Evolutionary conservation across 2,888 invertebrate species (phyloP), one percentile per base, ranked within the genome.

Genomic region (Omphaloscelis lunosa): DNA sequence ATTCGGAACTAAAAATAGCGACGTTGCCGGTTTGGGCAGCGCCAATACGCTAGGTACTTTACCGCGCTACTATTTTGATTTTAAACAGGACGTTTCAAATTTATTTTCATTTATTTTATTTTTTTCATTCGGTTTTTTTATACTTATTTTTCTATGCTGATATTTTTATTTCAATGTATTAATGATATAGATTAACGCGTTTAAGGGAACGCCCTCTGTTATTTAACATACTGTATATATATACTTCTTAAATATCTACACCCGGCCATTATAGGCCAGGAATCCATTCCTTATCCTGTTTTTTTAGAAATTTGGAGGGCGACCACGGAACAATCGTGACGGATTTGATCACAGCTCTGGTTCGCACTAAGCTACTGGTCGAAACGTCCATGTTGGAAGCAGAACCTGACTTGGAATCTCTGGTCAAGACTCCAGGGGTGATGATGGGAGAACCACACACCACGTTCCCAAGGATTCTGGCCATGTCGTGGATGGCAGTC

Each of bases 361-460:
- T 95, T 15, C 91, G 91, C 0, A 77, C 92, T 3, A 95, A 95
- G 72, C 79, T 96, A 51, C 89, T 96, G 7, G 91, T 95, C 15
- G 95, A 96, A 74, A 94, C 94, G 0, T 91, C 94, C 0, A 89
- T 92, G 85, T 74, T 95, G 66, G 96, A 96, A 23, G 89, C 91
- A 3, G 96, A 95, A 77, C 95, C 96, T 0, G 93, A 95, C 62
- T 81, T 96, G 41, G 95, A 95, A 0, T 88, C 95, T 0, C 81
- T 96, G 78, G 92, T 95, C 77, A 93, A 93, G 84, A 95, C 95
- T 0, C 95, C 95, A 0, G 91, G 87, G 0, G 90, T 94, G 62
- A 94, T 96, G 95, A 90, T 92, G 88, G 95, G 95, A 0, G 95
- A 95, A 74, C 95, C 96, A 0, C 95, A 95, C 79, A 86, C 91